Base-by-base conservation (phyloP, 1,140 invertebrate species). In the Dryas iulia region DNA sequence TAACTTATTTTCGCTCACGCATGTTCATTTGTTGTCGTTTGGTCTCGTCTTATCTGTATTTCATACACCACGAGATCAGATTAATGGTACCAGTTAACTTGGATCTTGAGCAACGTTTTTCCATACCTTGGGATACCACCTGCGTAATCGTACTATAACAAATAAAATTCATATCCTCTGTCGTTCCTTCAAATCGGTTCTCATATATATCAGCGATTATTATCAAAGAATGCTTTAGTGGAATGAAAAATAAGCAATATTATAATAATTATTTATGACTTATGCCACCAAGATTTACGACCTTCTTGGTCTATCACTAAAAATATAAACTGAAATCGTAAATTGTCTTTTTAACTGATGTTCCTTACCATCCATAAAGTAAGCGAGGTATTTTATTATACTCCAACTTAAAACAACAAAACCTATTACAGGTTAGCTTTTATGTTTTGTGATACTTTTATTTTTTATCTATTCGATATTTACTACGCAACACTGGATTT, bases 1-100 rank as follows among this genome's bases (percentile, higher is more conserved):
- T 69, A 64, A 64, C 59, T 66, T 60, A 66, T 59, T 58, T 63
- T 73, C 66, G 77, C 81, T 82, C 80, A 81, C 85, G 85, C 86
- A 90, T 87, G 83, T 86, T 87, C 85, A 87, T 87, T 87, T 85
- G 85, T 79, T 87, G 84, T 82, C 77, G 71, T 77, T 80, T 74
- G 73, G 78, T 81, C 76, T 84, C 72, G 75, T 79, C 75, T 82
- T 83, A 86, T 80, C 74, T 84, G 69, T 84, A 81, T 79, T 78
- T 82, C 80, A 81, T 84, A 79, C 75, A 72, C 72, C 69, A 79
- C 74, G 74, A 83, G 76, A 79, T 78, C 71, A 69, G 65, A 76
- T 72, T 71, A 69, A 74, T 67, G 65, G 69, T 74, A 74, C 71
- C 68, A 81, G 71, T 60, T 63, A 59, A 47, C 26, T 62, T 61